Percentiles rank a stretch among this genome's conserved stretches.
Conservation (phyloP, 2,113 vertebrate genomes). For the Rhegmatorhina hoffmannsi region DNA sequence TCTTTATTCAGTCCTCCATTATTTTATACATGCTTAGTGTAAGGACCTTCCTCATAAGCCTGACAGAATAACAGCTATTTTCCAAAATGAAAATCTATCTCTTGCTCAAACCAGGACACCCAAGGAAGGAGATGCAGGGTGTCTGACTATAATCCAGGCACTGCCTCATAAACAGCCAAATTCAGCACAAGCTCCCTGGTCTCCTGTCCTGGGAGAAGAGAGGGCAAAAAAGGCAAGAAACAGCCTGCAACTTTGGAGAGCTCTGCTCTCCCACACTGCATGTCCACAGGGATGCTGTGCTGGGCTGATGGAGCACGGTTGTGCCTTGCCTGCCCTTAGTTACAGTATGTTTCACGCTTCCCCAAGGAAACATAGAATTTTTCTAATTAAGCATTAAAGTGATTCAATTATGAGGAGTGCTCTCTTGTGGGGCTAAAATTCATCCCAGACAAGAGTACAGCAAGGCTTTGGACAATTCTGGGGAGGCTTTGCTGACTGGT, state of each 20-base stretch:
- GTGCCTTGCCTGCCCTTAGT: neutral
- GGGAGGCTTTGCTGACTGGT: neutral
- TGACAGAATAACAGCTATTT: neutral
- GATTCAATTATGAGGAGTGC: constrained; percentile 57
- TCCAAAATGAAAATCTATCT: neutral
- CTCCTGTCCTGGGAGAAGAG: neutral
- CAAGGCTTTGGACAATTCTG: constrained; percentile 2
- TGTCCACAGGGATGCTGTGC: neutral
- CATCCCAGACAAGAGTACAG: neutral
- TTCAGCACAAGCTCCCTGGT: neutral
- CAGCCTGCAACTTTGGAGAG: neutral
- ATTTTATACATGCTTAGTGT: neutral
- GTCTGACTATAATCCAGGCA: neutral
- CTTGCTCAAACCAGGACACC: neutral
- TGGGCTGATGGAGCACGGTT: neutral
- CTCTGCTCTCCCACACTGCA: neutral
- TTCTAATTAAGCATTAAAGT: constrained; percentile 62
- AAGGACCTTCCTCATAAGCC: neutral
- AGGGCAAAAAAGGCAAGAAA: neutral
- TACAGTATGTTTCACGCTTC: neutral
- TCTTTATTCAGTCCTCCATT: neutral
- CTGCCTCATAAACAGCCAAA: neutral
- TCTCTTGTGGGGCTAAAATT: constrained; percentile 10
- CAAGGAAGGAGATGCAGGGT: neutral
- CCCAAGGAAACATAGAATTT: constrained; percentile 38